Percentiles rank a stretch among this genome's conserved stretches.
phyloP scores from a whole-genome alignment of 2,113 vertebrate species.

The Heterocephalus glaber region DNA sequence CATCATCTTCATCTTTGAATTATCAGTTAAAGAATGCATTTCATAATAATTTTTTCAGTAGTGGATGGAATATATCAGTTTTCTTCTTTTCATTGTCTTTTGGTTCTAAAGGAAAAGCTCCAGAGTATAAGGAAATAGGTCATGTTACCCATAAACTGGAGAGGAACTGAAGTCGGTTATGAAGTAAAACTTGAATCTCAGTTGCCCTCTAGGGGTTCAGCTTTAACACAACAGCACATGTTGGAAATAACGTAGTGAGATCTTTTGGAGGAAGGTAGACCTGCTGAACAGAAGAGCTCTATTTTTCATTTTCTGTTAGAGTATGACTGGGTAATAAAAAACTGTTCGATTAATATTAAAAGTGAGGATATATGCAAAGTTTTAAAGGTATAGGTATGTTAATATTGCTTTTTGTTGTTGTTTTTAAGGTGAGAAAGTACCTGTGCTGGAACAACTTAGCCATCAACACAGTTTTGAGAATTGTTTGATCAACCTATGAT shows the following conservation, averaged over 20 bases:
- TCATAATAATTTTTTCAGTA: conserved; percentile 69
- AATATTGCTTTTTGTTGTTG: neutral
- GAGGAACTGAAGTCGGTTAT: conserved; percentile 79
- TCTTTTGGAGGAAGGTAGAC: neutral
- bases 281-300: neutral
- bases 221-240: conserved; percentile 85
- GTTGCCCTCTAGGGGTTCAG: conserved; percentile 88
- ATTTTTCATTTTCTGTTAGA: conserved; percentile 46
- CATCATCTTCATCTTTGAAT: neutral
- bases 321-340: neutral
- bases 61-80: neutral
- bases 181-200: conserved; percentile 84
- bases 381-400: neutral
- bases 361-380: neutral
- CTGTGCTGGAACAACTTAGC: neutral
- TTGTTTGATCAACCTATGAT: neutral
- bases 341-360: conserved; percentile 8
- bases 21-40: conserved; percentile 52
- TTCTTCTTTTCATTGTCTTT: conserved; percentile 70
- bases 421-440: neutral
- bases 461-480: neutral
- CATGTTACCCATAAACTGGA: conserved; percentile 76
- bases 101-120: conserved; percentile 77
- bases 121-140: conserved; percentile 77
- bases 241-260: conserved; percentile 8